These are phyloP conservation scores for Goniozus legneri DNA, from an alignment of 1,140 invertebrate species.

Conservation along the genomic window DNA sequence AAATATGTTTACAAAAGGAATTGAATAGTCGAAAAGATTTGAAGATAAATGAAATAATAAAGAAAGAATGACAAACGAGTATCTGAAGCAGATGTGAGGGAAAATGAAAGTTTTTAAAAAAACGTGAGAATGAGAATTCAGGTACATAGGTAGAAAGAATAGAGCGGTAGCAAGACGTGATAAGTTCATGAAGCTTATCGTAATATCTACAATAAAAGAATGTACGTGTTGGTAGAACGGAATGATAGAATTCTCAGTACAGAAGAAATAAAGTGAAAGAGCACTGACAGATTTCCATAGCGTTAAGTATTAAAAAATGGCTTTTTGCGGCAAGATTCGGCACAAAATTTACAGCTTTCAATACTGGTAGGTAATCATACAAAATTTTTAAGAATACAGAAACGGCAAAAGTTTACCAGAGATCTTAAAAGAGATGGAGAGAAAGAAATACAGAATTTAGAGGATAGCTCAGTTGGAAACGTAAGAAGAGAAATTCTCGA, in stretches of 20 bases:
- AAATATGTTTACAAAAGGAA: not conserved
- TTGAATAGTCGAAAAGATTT: not conserved
- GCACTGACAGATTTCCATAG: too few relatives aligned
- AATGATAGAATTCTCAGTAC: too few relatives aligned
- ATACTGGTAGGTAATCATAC: slow-evolving; percentile 36
- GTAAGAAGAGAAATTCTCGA: slow-evolving; percentile 7
- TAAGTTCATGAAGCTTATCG: too few relatives aligned
- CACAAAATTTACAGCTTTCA: slow-evolving; percentile 26
- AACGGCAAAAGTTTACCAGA: slow-evolving; percentile 6
- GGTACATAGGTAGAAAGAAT: slow-evolving; percentile 6
- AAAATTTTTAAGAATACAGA: slow-evolving; percentile 3
- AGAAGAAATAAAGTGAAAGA: too few relatives aligned
- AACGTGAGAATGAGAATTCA: slow-evolving; percentile 1
- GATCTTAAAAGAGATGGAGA: slow-evolving; percentile 2
- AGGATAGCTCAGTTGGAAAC: slow-evolving; percentile 2
- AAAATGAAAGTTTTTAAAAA: too few relatives aligned
- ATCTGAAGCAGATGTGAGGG: too few relatives aligned
- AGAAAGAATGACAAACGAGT: slow-evolving; percentile 1
- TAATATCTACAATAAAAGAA: too few relatives aligned
- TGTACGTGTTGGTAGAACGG: too few relatives aligned
- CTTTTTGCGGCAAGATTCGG: slow-evolving; percentile 13
- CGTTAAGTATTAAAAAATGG: too few relatives aligned
- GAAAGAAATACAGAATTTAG: slow-evolving; percentile 8
- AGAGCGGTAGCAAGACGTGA: too few relatives aligned
- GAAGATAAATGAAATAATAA: not conserved